Evolutionary conservation across 2,113 vertebrate genomes (phyloP).

Genomic region (Siphamia tubifer): DNA sequence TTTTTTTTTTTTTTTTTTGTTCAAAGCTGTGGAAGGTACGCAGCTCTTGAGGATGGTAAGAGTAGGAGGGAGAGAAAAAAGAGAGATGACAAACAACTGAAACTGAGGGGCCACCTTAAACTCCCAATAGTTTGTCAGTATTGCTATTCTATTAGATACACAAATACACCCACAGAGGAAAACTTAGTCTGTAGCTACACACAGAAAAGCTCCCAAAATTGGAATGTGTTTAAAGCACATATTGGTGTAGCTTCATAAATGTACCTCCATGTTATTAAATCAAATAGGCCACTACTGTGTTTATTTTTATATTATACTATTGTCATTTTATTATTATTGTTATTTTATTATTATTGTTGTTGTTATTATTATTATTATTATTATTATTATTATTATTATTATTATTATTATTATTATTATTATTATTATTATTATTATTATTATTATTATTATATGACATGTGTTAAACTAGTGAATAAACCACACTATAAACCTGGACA

Average conservation of each 20-base stretch:
- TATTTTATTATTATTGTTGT: too few species aligned
- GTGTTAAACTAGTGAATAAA: too few species aligned
- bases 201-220: constrained; percentile 8
- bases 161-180: constrained; percentile 54
- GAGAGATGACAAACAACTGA: constrained; percentile 65
- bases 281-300: background rate
- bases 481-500: too few species aligned
- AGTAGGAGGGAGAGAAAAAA: constrained; percentile 61
- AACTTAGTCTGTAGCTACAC: constrained; percentile 13
- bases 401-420: too few species aligned
- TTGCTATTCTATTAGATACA: constrained; percentile 51
- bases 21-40: constrained; percentile 73
- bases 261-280: background rate
- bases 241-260: background rate
- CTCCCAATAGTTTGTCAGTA: constrained; percentile 55
- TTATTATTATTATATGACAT: too few species aligned
- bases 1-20: constrained; percentile 63
- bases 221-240: background rate
- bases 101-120: constrained; percentile 56
- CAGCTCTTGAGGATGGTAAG: constrained; percentile 71
- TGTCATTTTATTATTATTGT: too few species aligned
- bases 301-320: too few species aligned
- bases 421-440: too few species aligned
- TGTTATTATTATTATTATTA: too few species aligned
- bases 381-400: too few species aligned